Conservation (phyloP, 2,797 vertebrate genomes). For the Streptopelia turtur region DNA sequence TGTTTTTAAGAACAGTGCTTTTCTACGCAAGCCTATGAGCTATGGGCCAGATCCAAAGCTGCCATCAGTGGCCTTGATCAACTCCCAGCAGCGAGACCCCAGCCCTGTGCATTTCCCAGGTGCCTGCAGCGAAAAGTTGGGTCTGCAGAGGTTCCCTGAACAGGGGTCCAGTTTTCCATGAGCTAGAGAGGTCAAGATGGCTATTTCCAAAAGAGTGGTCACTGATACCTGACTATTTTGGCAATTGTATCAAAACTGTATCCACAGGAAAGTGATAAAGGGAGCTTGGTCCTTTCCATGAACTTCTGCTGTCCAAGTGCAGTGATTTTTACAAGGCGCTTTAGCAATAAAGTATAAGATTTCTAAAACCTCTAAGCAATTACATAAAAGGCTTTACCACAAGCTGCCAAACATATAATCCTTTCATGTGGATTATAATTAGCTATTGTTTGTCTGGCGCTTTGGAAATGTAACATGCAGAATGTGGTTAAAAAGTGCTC, state of each 20-base stretch:
- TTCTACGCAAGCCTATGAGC: neutral
- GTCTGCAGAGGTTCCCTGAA: neutral
- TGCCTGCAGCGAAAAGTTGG: neutral
- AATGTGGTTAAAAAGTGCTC: neutral
- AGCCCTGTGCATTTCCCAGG: accelerated
- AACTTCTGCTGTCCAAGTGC: neutral
- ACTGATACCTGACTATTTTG: neutral
- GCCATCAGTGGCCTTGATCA: neutral
- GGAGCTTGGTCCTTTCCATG: neutral
- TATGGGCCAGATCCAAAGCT: neutral
- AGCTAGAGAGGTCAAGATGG: neutral
- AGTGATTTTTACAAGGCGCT: neutral
- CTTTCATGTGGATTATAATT: neutral
- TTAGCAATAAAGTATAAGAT: neutral
- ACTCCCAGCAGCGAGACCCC: neutral
- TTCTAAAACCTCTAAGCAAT: neutral
- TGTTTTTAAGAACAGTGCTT: neutral
- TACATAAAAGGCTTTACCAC: neutral
- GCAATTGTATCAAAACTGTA: neutral
- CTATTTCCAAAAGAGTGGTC: neutral
- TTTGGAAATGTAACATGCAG: neutral
- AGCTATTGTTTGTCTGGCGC: neutral
- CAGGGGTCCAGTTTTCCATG: neutral
- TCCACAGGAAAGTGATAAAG: neutral
- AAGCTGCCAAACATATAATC: constrained; percentile 10